These are phyloP conservation scores for Anaspis maculata DNA, from an alignment of 2,888 invertebrate genomes.

Conservation along the genomic window DNA sequence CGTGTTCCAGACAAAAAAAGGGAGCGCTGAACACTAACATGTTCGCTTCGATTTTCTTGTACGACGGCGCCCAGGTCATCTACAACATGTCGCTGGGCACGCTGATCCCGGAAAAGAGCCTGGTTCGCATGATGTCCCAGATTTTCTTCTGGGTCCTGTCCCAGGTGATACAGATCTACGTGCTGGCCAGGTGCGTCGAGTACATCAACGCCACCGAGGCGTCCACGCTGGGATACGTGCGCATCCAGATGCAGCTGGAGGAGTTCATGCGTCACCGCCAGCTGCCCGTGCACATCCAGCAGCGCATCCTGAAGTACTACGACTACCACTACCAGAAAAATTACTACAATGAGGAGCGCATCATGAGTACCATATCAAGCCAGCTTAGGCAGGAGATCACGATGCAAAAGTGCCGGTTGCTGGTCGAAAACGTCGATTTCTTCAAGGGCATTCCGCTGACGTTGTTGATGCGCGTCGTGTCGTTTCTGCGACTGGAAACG, in stretches of 20 bases:
- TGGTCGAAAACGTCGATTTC: conserved; percentile 49
- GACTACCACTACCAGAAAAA: conserved; percentile 49
- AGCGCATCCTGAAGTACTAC: conserved; percentile 48
- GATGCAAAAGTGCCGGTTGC: conserved; percentile 47
- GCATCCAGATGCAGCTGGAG: conserved; percentile 47
- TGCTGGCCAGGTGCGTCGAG: background rate
- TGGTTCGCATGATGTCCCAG: too few relatives aligned
- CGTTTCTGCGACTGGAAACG: conserved; percentile 44
- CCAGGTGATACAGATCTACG: too few relatives aligned
- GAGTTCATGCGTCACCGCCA: conserved; percentile 52
- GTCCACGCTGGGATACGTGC: conserved; percentile 42
- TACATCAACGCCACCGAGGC: conserved; percentile 18
- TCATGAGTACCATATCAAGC: conserved; percentile 48
- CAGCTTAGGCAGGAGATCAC: conserved; percentile 43
- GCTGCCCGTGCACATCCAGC: conserved; percentile 46
- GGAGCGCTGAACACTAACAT: too few relatives aligned
- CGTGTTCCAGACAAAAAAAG: too few relatives aligned
- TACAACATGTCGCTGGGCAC: too few relatives aligned
- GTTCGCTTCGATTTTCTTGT: too few relatives aligned
- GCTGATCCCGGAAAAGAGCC: too few relatives aligned
- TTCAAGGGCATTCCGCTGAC: conserved; percentile 45
- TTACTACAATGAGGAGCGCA: conserved; percentile 50
- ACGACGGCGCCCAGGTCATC: too few relatives aligned
- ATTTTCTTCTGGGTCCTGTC: too few relatives aligned
- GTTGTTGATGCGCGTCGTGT: conserved; percentile 44